These are phyloP conservation scores for Pyrocephalus nanus DNA, from an alignment of 2,797 vertebrate species.

Conservation along the genomic window DNA sequence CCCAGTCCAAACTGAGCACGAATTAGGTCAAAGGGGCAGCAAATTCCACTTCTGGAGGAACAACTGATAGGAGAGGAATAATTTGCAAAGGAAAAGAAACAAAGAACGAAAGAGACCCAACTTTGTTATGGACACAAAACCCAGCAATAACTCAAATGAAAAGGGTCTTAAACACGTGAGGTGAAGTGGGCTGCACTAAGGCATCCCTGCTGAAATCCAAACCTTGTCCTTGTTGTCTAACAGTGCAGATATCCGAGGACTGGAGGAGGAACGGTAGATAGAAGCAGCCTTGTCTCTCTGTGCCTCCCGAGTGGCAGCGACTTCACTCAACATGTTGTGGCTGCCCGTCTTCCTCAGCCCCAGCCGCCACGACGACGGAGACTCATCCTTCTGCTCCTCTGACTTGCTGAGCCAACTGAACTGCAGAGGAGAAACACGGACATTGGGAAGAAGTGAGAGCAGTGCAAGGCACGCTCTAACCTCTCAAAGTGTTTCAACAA, in stretches of 20 bases:
- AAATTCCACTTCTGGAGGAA: background rate
- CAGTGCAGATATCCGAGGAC: slow-evolving; percentile 75
- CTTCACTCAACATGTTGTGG: slow-evolving; percentile 75
- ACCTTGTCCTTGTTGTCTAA: slow-evolving; percentile 79
- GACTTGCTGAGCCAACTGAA: slow-evolving; percentile 71
- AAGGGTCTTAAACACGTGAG: background rate
- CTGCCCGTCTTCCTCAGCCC: slow-evolving; percentile 80
- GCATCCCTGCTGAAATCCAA: background rate
- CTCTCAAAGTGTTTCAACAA: background rate
- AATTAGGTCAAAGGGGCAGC: background rate
- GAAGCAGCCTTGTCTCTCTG: slow-evolving; percentile 61
- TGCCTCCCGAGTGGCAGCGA: slow-evolving; percentile 52
- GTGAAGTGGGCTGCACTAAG: background rate
- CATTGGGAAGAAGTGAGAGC: background rate
- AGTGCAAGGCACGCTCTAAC: background rate
- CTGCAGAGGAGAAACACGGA: slow-evolving; percentile 23
- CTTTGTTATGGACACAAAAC: background rate
- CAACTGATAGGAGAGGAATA: background rate
- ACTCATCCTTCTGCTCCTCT: slow-evolving; percentile 78
- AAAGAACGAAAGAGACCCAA: background rate
- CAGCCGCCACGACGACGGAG: slow-evolving; percentile 76
- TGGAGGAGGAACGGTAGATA: slow-evolving; percentile 75
- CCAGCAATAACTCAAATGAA: background rate
- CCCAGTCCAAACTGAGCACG: background rate
- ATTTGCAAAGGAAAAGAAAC: background rate